Evolutionary conservation across 1,140 invertebrate genomes (phyloP).

Genomic region (Diachasma alloeum): DNA sequence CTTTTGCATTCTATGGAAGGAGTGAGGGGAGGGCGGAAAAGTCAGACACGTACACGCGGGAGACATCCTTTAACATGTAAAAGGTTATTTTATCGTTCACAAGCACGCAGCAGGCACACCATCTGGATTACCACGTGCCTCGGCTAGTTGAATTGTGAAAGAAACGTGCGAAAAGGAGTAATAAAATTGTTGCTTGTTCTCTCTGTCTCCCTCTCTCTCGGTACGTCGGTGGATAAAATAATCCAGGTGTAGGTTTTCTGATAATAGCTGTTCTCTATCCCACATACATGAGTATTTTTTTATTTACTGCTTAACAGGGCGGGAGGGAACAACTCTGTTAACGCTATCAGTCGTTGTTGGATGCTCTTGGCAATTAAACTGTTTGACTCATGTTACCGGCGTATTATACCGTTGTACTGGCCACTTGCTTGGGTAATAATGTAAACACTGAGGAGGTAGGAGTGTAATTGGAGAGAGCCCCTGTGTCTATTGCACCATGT

Average conservation of each 20-base stretch:
- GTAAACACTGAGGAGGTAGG: neutral
- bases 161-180: neutral
- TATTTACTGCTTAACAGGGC: neutral
- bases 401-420: slow-evolving; percentile 4
- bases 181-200: neutral
- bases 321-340: neutral
- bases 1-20: neutral
- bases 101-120: neutral
- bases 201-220: neutral
- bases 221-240: neutral
- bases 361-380: neutral
- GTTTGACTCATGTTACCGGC: slow-evolving; percentile 4
- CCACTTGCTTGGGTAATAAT: slow-evolving; percentile 6
- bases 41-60: neutral
- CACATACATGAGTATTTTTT: neutral
- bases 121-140: neutral
- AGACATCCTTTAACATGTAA: slow-evolving; percentile 33
- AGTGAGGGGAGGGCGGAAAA: neutral
- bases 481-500: neutral
- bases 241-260: neutral
- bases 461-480: neutral
- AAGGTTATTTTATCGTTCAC: slow-evolving; percentile 41
- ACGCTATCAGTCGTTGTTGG: neutral
- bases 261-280: neutral
- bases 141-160: slow-evolving; percentile 21